Evolutionary conservation across 2,888 invertebrate genomes (phyloP), one percentile per base, ranked within the genome.

Genomic region (Tuberolachnus salignus): DNA sequence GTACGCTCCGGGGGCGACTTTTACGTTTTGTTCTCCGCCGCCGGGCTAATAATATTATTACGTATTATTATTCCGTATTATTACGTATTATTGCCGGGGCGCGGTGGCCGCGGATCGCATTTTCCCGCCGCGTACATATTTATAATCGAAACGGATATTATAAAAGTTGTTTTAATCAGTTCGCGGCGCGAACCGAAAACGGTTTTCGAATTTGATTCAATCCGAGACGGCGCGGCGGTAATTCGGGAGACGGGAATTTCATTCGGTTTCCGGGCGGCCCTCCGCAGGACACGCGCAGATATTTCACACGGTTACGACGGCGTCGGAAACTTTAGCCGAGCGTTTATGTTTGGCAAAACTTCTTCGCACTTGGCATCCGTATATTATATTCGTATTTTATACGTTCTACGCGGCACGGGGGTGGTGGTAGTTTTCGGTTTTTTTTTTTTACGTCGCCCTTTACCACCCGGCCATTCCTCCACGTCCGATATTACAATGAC

Each of bases 321-420:
- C 57, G 57, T 19, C 44, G 75, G 64, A 75, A 75, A 75, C 75
- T 66, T 66, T 66, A 66, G 46, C 55, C 46, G 75, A 66, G 26
- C 64, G 66, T 66, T 66, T 46, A 19, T 26, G 66, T 75, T n/a
- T 66, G 75, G 75, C 66, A 66, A 75, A 75, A 66, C 66, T 75
- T 75, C 75, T 75, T 75, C 46, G 26, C 53, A 57, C 64, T 75
- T 75, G 74, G 74, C 74, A 75, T 64, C 66, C 66, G 44, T 66
- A 75, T 34, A 34, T 34, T 34, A 34, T 34, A 34, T 34, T 4
- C 6, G 6, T 34, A 34, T 34, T 4, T n/a, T 34, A 34, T 4
- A 34, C 34, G n/a, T 53, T n/a, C n/a, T n/a, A 69, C 69, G 55
- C 69, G 16, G 1, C n/a, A 21, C 59, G 71, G n/a, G n/a, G n/a